These are phyloP conservation scores for Lagopus muta DNA, from an alignment of 2,113 vertebrate species.

Conservation along the genomic window DNA sequence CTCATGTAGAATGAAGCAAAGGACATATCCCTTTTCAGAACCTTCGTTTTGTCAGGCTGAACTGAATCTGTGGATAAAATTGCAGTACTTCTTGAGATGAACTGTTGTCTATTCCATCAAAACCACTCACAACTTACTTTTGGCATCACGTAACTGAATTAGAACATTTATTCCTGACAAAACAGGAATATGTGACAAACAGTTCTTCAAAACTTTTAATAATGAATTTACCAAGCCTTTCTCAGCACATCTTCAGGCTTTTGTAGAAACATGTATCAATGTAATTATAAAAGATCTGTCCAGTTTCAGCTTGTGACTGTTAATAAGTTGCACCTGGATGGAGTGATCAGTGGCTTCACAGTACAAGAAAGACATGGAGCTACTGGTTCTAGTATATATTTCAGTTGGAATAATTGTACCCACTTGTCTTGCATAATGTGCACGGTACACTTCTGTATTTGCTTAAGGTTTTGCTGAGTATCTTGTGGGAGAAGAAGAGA, in stretches of 20 bases:
- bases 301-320: not conserved
- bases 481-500: not conserved
- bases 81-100: not conserved
- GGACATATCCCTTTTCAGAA: not conserved
- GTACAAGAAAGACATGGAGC: not conserved
- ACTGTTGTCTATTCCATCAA: not conserved
- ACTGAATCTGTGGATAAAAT: constrained; percentile 4
- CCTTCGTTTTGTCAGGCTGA: not conserved
- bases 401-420: not conserved
- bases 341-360: not conserved
- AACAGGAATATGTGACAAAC: not conserved
- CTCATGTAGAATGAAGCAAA: constrained; percentile 10
- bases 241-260: not conserved
- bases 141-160: not conserved
- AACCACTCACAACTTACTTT: not conserved
- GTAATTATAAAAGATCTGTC: not conserved
- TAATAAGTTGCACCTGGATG: not conserved
- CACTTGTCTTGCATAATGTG: not conserved
- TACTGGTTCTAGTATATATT: not conserved
- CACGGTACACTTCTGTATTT: not conserved
- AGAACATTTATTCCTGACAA: not conserved
- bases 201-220: not conserved
- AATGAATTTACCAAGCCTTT: not conserved
- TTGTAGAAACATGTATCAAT: not conserved
- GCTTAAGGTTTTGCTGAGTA: not conserved